Evolutionary conservation across 1,140 invertebrate species (phyloP).

Genomic region (Spodoptera frugiperda): DNA sequence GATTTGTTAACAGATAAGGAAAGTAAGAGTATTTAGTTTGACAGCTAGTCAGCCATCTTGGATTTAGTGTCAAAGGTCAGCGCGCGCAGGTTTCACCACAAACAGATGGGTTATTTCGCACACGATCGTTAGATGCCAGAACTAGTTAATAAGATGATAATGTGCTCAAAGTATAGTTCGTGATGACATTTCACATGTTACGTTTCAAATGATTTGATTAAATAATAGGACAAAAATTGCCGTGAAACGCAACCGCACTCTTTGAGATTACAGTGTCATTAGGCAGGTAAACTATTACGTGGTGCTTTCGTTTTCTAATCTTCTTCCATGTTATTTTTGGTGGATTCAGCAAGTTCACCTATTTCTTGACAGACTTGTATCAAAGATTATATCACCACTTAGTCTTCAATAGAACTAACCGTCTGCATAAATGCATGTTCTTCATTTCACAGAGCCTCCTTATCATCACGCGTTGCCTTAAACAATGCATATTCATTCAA

Average conservation of each 20-base stretch:
- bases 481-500: constrained; percentile 44
- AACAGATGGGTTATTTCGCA: constrained; percentile 66
- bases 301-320: not conserved
- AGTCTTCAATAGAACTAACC: not conserved
- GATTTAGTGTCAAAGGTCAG: constrained; percentile 75
- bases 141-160: constrained; percentile 40
- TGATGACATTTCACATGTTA: constrained; percentile 25
- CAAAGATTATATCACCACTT: not conserved
- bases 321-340: not conserved
- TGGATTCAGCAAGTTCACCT: not conserved
- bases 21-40: constrained; percentile 72
- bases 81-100: constrained; percentile 70
- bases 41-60: constrained; percentile 74
- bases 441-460: constrained; percentile 9
- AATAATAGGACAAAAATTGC: constrained; percentile 36
- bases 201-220: constrained; percentile 25
- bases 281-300: not conserved
- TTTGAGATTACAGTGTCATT: constrained; percentile 20
- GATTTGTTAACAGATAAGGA: constrained; percentile 66
- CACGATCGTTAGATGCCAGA: constrained; percentile 64
- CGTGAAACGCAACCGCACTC: constrained; percentile 20
- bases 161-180: constrained; percentile 32
- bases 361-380: no score
- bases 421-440: constrained; percentile 34
- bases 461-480: constrained; percentile 27